Conservation (phyloP, 1,140 invertebrate species). For the honey bee (Apis mellifera) region Amel_HAv3.1 CM009940.2:4473001-4473500, state of each 20-base stretch:
- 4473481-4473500: neutral
- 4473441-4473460: neutral
- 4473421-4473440: neutral
- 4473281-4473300: too few relatives aligned
- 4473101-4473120: neutral
- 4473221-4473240: too few relatives aligned
- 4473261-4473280: too few relatives aligned
- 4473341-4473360: neutral
- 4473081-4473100: neutral
- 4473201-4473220: too few relatives aligned
- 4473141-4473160: neutral
- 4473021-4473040: constrained; percentile 36
- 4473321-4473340: too few relatives aligned
- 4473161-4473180: too few relatives aligned
- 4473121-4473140: neutral
- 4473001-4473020: constrained; percentile 6
- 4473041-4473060: constrained; percentile 38
- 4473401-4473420: neutral
- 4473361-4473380: too few relatives aligned
- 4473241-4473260: too few relatives aligned
- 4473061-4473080: neutral
- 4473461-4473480: neutral
- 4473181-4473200: too few relatives aligned
- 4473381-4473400: neutral
- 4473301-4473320: neutral